Evolutionary conservation across 1,140 invertebrate genomes (phyloP).

Genomic region (Druon quercuslanigerum): DNA sequence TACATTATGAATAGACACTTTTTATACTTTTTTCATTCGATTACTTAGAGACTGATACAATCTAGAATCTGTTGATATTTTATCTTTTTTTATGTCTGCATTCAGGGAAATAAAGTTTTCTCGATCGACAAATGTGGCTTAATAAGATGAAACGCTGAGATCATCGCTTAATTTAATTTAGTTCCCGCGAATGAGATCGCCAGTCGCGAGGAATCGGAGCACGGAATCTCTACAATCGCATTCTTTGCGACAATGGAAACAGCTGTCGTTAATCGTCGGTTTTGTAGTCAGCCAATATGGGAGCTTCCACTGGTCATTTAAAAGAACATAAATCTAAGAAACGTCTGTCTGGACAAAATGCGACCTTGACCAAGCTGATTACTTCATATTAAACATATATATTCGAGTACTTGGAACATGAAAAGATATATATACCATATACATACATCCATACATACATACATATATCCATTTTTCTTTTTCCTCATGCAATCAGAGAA

Average conservation of each 20-base stretch:
- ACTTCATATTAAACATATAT: constrained; percentile 5
- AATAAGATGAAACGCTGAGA: constrained; percentile 25
- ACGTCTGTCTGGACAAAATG: background rate
- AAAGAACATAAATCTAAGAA: constrained; percentile 26
- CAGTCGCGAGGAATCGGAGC: constrained; percentile 12
- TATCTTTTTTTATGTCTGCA: background rate
- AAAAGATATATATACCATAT: no score
- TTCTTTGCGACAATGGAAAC: constrained; percentile 18
- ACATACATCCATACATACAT: no score
- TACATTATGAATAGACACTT: no score
- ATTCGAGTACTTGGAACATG: background rate
- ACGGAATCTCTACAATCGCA: constrained; percentile 28
- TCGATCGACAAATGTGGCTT: background rate
- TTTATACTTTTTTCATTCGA: background rate
- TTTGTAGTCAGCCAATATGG: background rate
- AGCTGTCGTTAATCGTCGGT: constrained; percentile 10
- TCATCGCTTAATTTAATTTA: constrained; percentile 26
- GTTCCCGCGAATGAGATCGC: constrained; percentile 24
- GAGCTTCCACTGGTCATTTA: background rate
- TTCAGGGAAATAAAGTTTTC: background rate
- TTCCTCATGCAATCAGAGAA: no score
- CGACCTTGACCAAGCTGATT: constrained; percentile 24
- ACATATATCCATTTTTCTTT: no score
- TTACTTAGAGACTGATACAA: background rate
- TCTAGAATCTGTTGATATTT: background rate